Conservation (phyloP, 2,797 vertebrate species). For the Manis crassicaudata region DNA sequence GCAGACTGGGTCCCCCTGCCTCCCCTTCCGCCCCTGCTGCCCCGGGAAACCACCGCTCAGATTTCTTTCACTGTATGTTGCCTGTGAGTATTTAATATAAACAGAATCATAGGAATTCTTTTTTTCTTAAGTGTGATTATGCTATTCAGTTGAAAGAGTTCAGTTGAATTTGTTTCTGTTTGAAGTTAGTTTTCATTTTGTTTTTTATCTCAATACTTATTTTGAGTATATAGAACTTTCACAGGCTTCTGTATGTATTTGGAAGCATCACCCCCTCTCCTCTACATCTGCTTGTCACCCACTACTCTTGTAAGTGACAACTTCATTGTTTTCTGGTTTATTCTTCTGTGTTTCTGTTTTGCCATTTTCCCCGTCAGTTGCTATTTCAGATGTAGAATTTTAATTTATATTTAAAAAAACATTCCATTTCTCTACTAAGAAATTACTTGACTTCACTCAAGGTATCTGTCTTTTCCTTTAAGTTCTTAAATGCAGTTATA, state of each 20-base stretch:
- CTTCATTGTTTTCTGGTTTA: background rate
- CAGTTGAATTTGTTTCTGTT: background rate
- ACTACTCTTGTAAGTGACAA: background rate
- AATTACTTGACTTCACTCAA: background rate
- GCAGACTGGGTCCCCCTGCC: accelerated
- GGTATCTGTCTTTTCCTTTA: background rate
- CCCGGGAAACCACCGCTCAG: background rate
- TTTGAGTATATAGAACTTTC: background rate
- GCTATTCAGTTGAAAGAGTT: background rate
- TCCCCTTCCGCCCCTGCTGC: accelerated
- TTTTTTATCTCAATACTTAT: background rate
- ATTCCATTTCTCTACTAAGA: background rate
- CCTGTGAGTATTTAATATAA: background rate
- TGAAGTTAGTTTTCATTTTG: background rate
- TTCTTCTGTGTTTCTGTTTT: background rate
- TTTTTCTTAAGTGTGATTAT: background rate
- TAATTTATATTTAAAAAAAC: background rate
- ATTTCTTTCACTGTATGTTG: background rate
- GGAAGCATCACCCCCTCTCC: background rate
- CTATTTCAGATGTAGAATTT: background rate
- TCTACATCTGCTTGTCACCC: background rate
- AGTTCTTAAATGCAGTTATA: background rate
- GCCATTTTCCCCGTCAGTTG: background rate
- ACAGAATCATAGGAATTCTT: background rate
- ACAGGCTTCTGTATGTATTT: no score